Conservation (phyloP, 2,888 invertebrate species). For the Chymomyza procnemis region DNA sequence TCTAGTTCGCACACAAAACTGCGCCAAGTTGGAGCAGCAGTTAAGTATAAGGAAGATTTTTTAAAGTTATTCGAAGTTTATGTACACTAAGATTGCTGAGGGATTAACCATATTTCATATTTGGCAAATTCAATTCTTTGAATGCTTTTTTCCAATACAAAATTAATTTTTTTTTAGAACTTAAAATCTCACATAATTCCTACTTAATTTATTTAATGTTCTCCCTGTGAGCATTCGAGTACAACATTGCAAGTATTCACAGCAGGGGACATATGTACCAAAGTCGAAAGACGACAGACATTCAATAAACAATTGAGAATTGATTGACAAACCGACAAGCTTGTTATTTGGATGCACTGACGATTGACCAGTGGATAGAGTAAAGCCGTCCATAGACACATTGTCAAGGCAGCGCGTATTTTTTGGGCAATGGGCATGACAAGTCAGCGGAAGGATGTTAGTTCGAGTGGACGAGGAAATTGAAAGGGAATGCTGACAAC, state of each 20-base stretch:
- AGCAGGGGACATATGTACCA: neutral
- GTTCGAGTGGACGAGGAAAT: conserved; percentile 70
- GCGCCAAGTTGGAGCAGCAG: conserved; percentile 52
- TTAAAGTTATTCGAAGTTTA: neutral
- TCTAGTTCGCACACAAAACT: conserved; percentile 1
- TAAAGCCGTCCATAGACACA: neutral
- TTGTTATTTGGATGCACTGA: conserved; percentile 59
- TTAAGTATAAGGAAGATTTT: neutral
- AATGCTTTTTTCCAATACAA: too few species aligned
- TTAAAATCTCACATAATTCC: too few species aligned
- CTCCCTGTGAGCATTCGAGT: conserved; percentile 5
- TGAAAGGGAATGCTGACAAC: conserved; percentile 71
- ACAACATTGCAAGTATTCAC: neutral
- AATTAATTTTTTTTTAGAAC: too few species aligned
- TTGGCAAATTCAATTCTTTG: too few species aligned
- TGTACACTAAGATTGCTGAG: neutral
- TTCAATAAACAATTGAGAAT: conserved; percentile 74
- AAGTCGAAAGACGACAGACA: conserved; percentile 69
- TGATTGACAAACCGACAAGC: conserved; percentile 71
- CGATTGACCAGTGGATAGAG: conserved; percentile 49
- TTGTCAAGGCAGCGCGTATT: neutral
- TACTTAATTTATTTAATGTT: conserved; percentile 21
- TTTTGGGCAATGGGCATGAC: conserved; percentile 19
- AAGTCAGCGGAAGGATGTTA: conserved; percentile 68
- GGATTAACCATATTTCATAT: too few species aligned